phyloP scores from a whole-genome alignment of 1,140 invertebrate genomes.

The Lordiphosa stackelbergi region DNA sequence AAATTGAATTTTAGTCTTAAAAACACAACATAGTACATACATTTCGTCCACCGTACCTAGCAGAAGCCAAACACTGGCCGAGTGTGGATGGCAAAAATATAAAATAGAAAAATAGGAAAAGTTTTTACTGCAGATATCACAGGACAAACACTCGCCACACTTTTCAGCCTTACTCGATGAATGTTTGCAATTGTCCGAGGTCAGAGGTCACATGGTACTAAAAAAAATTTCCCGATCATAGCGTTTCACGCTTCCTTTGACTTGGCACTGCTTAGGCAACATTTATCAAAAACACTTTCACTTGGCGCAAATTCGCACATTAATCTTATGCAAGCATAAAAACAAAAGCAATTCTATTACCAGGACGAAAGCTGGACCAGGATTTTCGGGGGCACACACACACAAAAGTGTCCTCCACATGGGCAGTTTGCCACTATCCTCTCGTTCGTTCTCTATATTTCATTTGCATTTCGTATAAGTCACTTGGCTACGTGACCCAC shows the following conservation, averaged over 20 bases:
- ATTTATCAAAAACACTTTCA: slow-evolving; percentile 54
- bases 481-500: slow-evolving; percentile 59
- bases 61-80: too few relatives aligned
- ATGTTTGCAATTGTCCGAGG: too few relatives aligned
- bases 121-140: too few relatives aligned
- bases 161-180: too few relatives aligned
- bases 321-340: slow-evolving; percentile 38
- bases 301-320: slow-evolving; percentile 47
- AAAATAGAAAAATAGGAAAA: too few relatives aligned
- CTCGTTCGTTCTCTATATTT: slow-evolving; percentile 23
- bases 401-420: slow-evolving; percentile 9
- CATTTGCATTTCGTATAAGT: slow-evolving; percentile 67
- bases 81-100: too few relatives aligned
- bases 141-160: too few relatives aligned
- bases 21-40: too few relatives aligned
- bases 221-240: background rate
- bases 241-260: slow-evolving; percentile 25
- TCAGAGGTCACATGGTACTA: too few relatives aligned
- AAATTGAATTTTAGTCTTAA: too few relatives aligned
- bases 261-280: slow-evolving; percentile 12
- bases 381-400: slow-evolving; percentile 6
- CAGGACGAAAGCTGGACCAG: slow-evolving; percentile 11
- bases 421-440: slow-evolving; percentile 36
- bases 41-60: too few relatives aligned
- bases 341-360: slow-evolving; percentile 43